These are phyloP conservation scores for Bolborhynchus lineola DNA, from an alignment of 2,113 vertebrate genomes.

Conservation along the genomic window DNA sequence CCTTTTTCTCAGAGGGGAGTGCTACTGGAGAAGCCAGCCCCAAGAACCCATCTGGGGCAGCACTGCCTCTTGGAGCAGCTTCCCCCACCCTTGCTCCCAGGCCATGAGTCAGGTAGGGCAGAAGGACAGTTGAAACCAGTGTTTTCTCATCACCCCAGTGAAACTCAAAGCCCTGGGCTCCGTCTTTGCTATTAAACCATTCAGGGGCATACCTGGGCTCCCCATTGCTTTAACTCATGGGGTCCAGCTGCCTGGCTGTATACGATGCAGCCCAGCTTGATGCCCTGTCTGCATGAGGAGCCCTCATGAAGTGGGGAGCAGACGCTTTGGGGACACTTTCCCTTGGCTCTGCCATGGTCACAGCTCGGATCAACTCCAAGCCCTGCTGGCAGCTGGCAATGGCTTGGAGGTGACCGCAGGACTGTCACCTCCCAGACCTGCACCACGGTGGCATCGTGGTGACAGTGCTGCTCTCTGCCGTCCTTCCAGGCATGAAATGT, in stretches of 20 bases:
- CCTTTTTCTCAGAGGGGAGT: not conserved
- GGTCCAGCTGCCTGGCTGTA: accelerated
- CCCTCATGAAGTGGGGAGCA: accelerated
- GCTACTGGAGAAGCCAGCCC: not conserved
- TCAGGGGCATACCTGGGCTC: accelerated
- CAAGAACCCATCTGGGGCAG: not conserved
- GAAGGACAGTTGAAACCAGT: not conserved
- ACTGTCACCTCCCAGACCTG: not conserved
- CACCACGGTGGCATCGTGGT: accelerated
- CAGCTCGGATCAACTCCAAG: not conserved
- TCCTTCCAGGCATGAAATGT: not conserved
- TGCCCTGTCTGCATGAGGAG: not conserved
- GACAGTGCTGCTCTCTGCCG: not conserved
- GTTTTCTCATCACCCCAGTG: not conserved
- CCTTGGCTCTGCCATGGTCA: not conserved
- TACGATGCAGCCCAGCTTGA: accelerated
- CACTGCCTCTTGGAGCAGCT: not conserved
- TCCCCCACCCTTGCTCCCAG: not conserved
- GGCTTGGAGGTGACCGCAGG: not conserved
- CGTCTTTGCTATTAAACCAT: not conserved
- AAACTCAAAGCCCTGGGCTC: not conserved
- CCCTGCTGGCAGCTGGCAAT: not conserved
- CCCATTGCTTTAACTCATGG: accelerated
- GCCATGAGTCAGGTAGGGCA: not conserved
- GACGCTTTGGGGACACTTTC: not conserved